A percentile compares a stretch with the other conserved stretches of the same genome.
Conservation (phyloP, 2,113 vertebrate species). For the Brachyistius frenatus region DNA sequence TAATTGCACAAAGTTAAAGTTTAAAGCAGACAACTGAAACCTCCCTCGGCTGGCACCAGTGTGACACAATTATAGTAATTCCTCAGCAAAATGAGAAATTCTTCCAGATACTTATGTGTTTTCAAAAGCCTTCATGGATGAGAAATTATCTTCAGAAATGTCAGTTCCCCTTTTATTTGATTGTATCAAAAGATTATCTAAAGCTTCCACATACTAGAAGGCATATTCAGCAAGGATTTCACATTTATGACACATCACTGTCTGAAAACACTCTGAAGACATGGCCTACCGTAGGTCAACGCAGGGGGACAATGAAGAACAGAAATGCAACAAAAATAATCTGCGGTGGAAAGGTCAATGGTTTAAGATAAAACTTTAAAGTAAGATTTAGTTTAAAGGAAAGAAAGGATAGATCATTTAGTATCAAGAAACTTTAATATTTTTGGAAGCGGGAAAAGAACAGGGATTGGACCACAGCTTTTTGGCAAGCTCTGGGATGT, state of each 20-base stretch:
- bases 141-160: conserved; percentile 36
- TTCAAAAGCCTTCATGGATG: conserved; percentile 24
- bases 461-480: conserved; percentile 44
- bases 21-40: conserved; percentile 33
- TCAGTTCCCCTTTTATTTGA: conserved; percentile 33
- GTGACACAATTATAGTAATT: conserved; percentile 30
- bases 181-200: conserved; percentile 63
- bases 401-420: conserved; percentile 39
- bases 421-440: conserved; percentile 49
- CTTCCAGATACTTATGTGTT: conserved; percentile 4
- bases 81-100: neutral
- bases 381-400: conserved; percentile 53
- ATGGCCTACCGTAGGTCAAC: conserved; percentile 18
- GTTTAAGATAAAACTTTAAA: conserved; percentile 58
- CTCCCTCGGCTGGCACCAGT: neutral
- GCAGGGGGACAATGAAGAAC: conserved; percentile 39
- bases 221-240: conserved; percentile 42
- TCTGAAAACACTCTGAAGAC: conserved; percentile 32
- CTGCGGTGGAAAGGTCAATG: conserved; percentile 47
- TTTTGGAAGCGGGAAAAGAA: conserved; percentile 26
- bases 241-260: conserved; percentile 26
- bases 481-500: conserved; percentile 37
- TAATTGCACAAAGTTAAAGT: conserved; percentile 33
- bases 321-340: conserved; percentile 44
- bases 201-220: conserved; percentile 32